phyloP scores from a whole-genome alignment of 2,113 vertebrate species.

The Nothocercus julius region DNA sequence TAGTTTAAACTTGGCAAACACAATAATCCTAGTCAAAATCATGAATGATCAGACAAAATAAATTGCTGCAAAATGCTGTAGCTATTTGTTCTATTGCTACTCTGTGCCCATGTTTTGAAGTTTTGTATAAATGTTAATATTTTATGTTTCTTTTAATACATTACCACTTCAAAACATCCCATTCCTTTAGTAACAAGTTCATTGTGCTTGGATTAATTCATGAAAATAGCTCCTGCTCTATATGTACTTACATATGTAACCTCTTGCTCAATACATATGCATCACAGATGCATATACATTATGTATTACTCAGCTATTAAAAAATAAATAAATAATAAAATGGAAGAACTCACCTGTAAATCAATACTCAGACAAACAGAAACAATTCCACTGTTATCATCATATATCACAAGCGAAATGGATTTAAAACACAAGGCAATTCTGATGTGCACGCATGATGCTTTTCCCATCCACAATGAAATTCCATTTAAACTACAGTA shows the following conservation, averaged over 20 bases:
- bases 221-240: not conserved
- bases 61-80: not conserved
- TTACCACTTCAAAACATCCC: not conserved
- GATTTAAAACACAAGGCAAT: not conserved
- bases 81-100: not conserved
- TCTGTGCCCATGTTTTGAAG: not conserved
- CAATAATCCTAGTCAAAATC: not conserved
- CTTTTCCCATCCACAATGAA: rapidly evolving
- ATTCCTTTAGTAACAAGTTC: not conserved
- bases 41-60: not conserved
- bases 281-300: too few species aligned
- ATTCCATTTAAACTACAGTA: not conserved
- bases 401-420: rapidly evolving
- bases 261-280: too few species aligned
- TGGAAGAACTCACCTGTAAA: not conserved
- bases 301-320: not conserved
- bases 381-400: not conserved
- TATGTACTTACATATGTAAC: not conserved
- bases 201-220: not conserved
- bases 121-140: not conserved
- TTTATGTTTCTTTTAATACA: not conserved
- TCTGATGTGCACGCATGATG: not conserved
- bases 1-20: not conserved
- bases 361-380: not conserved
- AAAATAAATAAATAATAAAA: not conserved